Percentiles rank a stretch among this genome's conserved stretches.
phyloP scores from a whole-genome alignment of 2,888 invertebrate genomes.

The Andrena praecox region DNA sequence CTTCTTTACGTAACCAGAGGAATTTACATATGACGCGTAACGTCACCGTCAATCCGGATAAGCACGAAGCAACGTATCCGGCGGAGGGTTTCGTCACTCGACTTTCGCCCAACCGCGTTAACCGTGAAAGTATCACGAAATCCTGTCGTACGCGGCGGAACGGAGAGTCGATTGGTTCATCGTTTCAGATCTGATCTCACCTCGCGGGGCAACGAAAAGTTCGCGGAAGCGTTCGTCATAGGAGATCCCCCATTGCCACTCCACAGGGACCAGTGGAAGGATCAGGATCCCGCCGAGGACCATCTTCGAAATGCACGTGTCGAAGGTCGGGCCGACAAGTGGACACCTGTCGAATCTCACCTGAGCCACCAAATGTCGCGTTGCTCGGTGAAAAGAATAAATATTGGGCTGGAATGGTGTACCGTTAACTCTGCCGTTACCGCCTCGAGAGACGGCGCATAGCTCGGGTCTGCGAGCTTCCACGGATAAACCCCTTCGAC shows the following conservation, averaged over 20 bases:
- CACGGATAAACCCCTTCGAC: conserved; percentile 68
- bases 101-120: conserved; percentile 81
- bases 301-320: neutral
- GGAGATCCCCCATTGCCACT: no score
- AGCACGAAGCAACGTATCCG: conserved; percentile 61
- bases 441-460: conserved; percentile 80
- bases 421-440: conserved; percentile 85
- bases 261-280: neutral
- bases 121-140: conserved; percentile 82
- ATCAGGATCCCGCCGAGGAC: neutral
- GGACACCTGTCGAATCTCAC: conserved; percentile 43
- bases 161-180: conserved; percentile 42
- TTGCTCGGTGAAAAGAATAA: conserved; percentile 81
- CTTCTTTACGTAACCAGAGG: conserved; percentile 49
- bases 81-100: conserved; percentile 76
- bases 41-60: conserved; percentile 55
- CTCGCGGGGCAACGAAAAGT: neutral
- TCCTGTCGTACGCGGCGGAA: conserved; percentile 46
- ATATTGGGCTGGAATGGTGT: conserved; percentile 83
- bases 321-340: neutral
- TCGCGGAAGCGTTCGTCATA: conserved; percentile 4
- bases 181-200: conserved; percentile 12
- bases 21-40: conserved; percentile 53
- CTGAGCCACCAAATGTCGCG: conserved; percentile 65
- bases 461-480: conserved; percentile 58